Percentiles rank a stretch among this genome's conserved stretches.
phyloP scores from a whole-genome alignment of 2,888 invertebrate genomes.

The Herminia tarsipennalis region DNA sequence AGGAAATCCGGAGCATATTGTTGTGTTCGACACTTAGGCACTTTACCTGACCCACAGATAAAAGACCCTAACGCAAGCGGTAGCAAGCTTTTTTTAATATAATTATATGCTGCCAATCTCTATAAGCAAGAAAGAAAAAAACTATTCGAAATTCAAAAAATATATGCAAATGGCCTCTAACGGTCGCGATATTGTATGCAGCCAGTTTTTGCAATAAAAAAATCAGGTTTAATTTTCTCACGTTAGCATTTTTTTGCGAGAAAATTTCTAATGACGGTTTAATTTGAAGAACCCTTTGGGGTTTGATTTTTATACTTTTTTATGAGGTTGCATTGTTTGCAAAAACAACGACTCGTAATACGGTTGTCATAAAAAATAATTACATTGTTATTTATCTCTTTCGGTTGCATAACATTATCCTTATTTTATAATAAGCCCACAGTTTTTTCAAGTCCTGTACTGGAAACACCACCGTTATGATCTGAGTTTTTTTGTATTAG shows the following conservation, averaged over 20 bases:
- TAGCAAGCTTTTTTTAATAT: conserved; percentile 67
- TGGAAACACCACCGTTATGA: too few species aligned
- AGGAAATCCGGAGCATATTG: conserved; percentile 84
- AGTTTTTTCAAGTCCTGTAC: not conserved
- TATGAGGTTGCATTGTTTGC: conserved; percentile 66
- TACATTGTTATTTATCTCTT: conserved; percentile 77
- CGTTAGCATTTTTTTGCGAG: conserved; percentile 73
- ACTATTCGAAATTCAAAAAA: conserved; percentile 57
- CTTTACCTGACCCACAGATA: conserved; percentile 81
- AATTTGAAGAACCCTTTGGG: conserved; percentile 85
- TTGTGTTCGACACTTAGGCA: conserved; percentile 76
- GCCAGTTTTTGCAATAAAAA: conserved; percentile 62
- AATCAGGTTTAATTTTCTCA: conserved; percentile 81
- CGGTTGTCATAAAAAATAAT: conserved; percentile 83
- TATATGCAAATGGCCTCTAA: conserved; percentile 78
- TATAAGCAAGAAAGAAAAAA: conserved; percentile 42
- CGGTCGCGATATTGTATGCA: conserved; percentile 63
- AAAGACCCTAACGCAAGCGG: conserved; percentile 66
- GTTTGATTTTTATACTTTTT: conserved; percentile 79
- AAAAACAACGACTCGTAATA: conserved; percentile 83
- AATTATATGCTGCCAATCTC: conserved; percentile 73
- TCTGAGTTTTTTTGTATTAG: too few species aligned
- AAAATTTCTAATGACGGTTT: conserved; percentile 82
- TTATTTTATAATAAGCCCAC: not conserved
- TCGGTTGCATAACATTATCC: conserved; percentile 50